phyloP scores from a whole-genome alignment of 2,797 vertebrate species.

The Typhlichthys subterraneus region DNA sequence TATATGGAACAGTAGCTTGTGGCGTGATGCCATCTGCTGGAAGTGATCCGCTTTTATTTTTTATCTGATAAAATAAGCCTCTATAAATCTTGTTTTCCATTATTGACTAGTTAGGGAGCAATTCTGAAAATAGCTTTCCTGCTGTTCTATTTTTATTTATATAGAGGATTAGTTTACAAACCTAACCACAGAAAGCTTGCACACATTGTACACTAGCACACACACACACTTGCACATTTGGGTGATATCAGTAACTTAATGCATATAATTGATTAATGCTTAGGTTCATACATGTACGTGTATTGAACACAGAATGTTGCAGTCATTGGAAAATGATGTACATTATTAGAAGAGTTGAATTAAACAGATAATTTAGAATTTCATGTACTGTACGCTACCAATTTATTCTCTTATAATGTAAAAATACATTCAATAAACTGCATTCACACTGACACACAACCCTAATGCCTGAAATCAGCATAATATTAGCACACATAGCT shows the following conservation, averaged over 20 bases:
- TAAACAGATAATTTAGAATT: neutral
- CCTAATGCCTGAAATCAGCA: too few relatives aligned
- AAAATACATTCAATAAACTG: conserved; percentile 10
- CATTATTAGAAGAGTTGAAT: neutral
- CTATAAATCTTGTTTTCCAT: conserved; percentile 1
- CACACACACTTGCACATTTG: conserved; percentile 22
- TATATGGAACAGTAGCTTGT: neutral
- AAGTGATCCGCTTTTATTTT: neutral
- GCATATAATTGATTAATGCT: conserved; percentile 19
- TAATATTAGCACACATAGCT: neutral
- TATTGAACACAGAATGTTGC: neutral
- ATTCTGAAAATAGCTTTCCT: too few relatives aligned
- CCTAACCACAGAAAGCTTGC: neutral
- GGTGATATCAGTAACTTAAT: conserved; percentile 32
- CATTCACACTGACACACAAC: too few relatives aligned
- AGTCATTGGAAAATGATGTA: conserved; percentile 12
- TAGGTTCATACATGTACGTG: conserved; percentile 4
- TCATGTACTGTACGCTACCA: neutral
- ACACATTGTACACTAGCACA: neutral
- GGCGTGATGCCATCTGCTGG: conserved; percentile 3
- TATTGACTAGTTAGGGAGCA: too few relatives aligned
- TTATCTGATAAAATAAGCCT: neutral
- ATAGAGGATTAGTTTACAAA: too few relatives aligned
- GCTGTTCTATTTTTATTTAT: too few relatives aligned
- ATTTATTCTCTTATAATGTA: conserved; percentile 17